Conservation (phyloP, 2,888 invertebrate species). For the Malthinus flaveolus region DNA sequence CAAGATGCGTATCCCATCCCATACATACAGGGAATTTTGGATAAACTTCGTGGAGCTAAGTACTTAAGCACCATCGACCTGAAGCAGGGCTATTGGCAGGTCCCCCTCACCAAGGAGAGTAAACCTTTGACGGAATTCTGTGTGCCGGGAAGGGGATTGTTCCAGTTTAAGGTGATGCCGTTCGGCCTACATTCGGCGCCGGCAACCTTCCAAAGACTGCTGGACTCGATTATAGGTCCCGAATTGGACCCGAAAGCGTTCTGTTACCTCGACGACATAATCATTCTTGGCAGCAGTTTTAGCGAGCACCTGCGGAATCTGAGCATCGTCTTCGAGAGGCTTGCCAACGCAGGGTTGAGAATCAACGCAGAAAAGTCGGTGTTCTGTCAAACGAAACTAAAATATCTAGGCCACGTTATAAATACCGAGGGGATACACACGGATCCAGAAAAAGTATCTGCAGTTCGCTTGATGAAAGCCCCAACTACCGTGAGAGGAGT, state of each 20-base stretch:
- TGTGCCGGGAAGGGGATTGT: conserved; percentile 35
- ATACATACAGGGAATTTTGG: conserved; percentile 35
- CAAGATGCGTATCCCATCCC: too few relatives aligned
- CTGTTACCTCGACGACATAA: too few relatives aligned
- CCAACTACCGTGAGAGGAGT: conserved; percentile 20
- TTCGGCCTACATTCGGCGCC: neutral
- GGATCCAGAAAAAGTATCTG: conserved; percentile 32
- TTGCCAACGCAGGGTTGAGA: neutral
- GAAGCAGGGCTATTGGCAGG: conserved; percentile 40
- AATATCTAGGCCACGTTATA: conserved; percentile 1
- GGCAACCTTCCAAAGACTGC: conserved; percentile 29
- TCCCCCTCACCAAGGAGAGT: conserved; percentile 24
- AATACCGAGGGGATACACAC: conserved; percentile 16
- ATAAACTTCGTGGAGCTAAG: conserved; percentile 33
- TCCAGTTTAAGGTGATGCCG: neutral
- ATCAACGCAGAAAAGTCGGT: neutral
- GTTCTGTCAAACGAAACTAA: neutral
- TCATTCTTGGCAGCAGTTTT: too few relatives aligned
- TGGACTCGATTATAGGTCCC: neutral
- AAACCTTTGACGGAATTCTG: conserved; percentile 34
- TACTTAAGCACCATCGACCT: conserved; percentile 36
- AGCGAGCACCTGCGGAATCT: conserved; percentile 12
- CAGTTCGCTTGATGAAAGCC: conserved; percentile 21
- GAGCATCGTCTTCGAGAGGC: neutral
- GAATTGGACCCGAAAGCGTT: neutral